Percentiles rank a stretch among this genome's conserved stretches.
phyloP scores from a whole-genome alignment of 1,140 invertebrate species.

The Eurosta solidaginis region DNA sequence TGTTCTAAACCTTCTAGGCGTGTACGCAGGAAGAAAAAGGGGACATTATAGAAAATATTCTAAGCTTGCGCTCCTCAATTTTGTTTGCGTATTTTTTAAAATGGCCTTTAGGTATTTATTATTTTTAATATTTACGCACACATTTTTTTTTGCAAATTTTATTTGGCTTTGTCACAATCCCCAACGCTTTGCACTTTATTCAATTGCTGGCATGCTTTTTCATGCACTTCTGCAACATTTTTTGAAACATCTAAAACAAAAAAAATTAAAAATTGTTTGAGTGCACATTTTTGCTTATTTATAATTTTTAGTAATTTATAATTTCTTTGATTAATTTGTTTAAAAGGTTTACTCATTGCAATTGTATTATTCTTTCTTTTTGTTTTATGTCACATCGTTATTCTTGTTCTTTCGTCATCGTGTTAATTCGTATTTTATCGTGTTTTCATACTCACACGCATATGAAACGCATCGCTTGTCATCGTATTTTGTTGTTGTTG shows the following conservation, averaged over 20 bases:
- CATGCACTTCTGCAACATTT: background rate
- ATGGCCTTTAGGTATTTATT: background rate
- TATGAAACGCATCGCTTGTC: background rate
- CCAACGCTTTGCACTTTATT: background rate
- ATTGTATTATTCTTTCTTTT: conserved; percentile 20
- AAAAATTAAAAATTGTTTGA: background rate
- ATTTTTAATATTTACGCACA: background rate
- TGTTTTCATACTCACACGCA: background rate
- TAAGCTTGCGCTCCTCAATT: background rate
- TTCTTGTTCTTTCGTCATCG: background rate
- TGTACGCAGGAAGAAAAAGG: too few species aligned
- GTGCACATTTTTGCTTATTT: background rate
- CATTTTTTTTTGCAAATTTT: background rate
- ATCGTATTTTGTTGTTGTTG: background rate
- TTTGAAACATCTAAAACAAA: background rate
- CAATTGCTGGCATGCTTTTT: background rate
- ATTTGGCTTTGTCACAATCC: background rate
- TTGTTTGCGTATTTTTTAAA: background rate
- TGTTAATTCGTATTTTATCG: background rate
- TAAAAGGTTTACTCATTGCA: background rate
- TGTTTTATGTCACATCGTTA: background rate
- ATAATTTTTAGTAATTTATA: background rate
- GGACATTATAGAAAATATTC: conserved; percentile 39
- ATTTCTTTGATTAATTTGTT: background rate
- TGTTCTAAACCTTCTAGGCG: too few species aligned